Evolutionary conservation across 2,888 invertebrate species (phyloP).

Genomic region (Doris montereyensis): DNA sequence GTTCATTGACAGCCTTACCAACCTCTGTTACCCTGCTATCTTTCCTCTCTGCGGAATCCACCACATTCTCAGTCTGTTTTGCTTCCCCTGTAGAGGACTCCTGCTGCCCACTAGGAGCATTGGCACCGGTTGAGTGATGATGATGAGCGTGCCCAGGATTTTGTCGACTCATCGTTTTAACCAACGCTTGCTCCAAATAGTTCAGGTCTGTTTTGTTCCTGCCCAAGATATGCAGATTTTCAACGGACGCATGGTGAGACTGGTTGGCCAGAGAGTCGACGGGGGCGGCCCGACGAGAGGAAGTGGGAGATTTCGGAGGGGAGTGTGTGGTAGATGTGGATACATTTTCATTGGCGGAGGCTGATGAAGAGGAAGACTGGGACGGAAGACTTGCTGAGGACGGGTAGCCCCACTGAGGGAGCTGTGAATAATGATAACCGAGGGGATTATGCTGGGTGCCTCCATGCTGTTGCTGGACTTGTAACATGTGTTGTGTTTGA

Average conservation of each 20-base stretch:
- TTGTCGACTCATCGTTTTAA: conserved; percentile 64
- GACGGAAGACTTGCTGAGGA: conserved; percentile 27
- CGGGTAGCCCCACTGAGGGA: conserved; percentile 34
- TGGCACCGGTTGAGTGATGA: neutral
- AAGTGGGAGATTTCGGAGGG: conserved; percentile 61
- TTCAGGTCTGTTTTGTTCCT: conserved; percentile 36
- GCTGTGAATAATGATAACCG: conserved; percentile 42
- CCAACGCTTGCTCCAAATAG: conserved; percentile 65
- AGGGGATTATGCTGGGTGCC: conserved; percentile 41
- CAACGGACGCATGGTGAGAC: conserved; percentile 44
- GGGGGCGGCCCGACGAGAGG: conserved; percentile 48
- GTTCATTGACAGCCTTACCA: neutral
- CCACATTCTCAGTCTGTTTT: neutral
- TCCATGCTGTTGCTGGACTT: conserved; percentile 45
- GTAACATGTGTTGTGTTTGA: conserved; percentile 46
- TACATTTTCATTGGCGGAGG: conserved; percentile 14
- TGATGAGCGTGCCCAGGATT: conserved; percentile 27
- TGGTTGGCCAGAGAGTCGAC: conserved; percentile 43
- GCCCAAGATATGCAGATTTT: conserved; percentile 49
- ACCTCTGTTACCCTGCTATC: too few relatives aligned
- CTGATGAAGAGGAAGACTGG: conserved; percentile 23
- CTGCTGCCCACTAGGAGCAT: neutral
- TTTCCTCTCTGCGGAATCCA: neutral
- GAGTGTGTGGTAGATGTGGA: conserved; percentile 35
- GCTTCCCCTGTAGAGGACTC: neutral